Conservation (phyloP, 2,797 vertebrate genomes). For the Sebastes matsubarae region DNA sequence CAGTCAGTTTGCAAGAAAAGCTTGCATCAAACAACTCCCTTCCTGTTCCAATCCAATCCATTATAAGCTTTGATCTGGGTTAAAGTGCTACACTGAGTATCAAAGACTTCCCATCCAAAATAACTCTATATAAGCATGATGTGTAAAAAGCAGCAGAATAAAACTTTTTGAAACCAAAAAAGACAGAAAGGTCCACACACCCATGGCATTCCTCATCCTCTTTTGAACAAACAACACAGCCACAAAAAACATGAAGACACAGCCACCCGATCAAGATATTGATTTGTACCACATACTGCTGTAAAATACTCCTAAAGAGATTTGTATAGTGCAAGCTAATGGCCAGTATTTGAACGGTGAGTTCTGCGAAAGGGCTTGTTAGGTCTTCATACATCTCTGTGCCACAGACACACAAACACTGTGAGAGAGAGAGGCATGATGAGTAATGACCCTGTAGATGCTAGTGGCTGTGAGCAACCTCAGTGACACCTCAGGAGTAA, state of each 20-base stretch:
- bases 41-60: neutral
- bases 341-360: neutral
- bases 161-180: neutral
- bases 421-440: neutral
- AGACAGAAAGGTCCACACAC: neutral
- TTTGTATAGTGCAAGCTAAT: neutral
- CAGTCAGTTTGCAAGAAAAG: neutral
- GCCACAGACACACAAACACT: neutral
- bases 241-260: neutral
- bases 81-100: neutral
- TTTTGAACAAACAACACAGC: neutral
- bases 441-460: slow-evolving; percentile 24
- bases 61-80: neutral
- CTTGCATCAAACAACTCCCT: neutral
- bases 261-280: neutral
- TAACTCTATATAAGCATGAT: neutral
- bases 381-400: neutral
- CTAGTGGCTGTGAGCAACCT: slow-evolving; percentile 1
- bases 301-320: neutral
- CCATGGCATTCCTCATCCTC: neutral
- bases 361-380: neutral
- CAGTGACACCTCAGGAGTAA: neutral
- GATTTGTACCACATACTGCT: neutral
- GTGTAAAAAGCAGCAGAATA: neutral
- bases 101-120: neutral